phyloP scores from a whole-genome alignment of 1,140 invertebrate species.

The Drosophila nigrodunni region DNA sequence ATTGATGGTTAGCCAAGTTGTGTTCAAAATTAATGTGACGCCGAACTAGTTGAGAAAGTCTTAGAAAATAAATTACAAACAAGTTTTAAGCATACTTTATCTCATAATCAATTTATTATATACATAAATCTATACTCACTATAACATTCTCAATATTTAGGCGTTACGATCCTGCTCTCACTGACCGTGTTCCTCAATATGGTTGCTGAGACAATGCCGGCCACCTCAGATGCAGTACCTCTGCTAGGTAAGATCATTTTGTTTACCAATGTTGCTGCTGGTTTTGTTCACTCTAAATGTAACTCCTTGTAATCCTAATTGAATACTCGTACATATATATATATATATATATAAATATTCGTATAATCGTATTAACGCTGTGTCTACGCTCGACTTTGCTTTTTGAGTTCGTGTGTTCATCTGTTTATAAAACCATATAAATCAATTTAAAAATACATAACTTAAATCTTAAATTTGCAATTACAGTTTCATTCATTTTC shows the following conservation, averaged over 20 bases:
- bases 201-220: constrained; percentile 97
- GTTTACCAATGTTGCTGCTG: constrained; percentile 68
- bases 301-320: constrained; percentile 34
- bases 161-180: constrained; percentile 99
- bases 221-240: constrained; percentile 94
- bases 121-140: neutral
- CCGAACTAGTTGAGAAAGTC: too few species aligned
- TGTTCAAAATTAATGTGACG: neutral
- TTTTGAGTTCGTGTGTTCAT: constrained; percentile 64
- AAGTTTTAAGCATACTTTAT: too few species aligned
- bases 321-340: constrained; percentile 10
- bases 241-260: constrained; percentile 86
- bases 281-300: constrained; percentile 54
- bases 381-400: constrained; percentile 48
- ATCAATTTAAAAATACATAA: constrained; percentile 36
- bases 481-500: constrained; percentile 62
- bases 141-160: constrained; percentile 86
- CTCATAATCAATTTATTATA: too few species aligned
- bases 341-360: neutral
- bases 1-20: constrained; percentile 26
- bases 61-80: too few species aligned
- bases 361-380: constrained; percentile 38
- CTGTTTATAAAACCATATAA: constrained; percentile 29
- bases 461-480: constrained; percentile 52
- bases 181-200: constrained; percentile 99